Conservation (phyloP, 2,888 invertebrate genomes). For the Leptura quadrifasciata region DNA sequence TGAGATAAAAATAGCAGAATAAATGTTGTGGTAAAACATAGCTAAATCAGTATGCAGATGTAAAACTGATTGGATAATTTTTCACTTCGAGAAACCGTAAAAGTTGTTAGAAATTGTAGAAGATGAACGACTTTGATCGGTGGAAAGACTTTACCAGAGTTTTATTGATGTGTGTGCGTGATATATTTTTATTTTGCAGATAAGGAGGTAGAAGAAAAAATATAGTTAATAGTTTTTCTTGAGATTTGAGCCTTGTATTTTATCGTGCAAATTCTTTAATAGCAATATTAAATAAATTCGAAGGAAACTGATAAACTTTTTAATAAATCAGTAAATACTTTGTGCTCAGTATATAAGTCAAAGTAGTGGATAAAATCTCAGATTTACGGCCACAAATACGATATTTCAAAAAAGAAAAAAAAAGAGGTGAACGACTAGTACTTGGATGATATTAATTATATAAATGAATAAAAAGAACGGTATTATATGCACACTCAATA, state of each 20-base stretch:
- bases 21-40: constrained; percentile 28
- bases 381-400: too few relatives aligned
- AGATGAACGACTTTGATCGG: constrained; percentile 38
- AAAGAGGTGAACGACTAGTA: too few relatives aligned
- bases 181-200: constrained; percentile 17
- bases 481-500: too few relatives aligned
- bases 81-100: constrained; percentile 34
- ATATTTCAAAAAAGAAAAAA: too few relatives aligned
- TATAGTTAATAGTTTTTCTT: not conserved
- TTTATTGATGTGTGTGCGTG: constrained; percentile 32
- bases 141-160: constrained; percentile 15
- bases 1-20: not conserved
- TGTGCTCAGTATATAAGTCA: too few relatives aligned
- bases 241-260: not conserved
- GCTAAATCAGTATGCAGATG: constrained; percentile 47
- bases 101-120: constrained; percentile 26
- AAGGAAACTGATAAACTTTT: too few relatives aligned
- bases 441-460: too few relatives aligned
- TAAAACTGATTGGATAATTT: constrained; percentile 48
- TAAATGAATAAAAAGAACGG: too few relatives aligned
- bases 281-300: too few relatives aligned
- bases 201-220: constrained; percentile 3
- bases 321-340: too few relatives aligned
- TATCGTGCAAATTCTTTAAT: too few relatives aligned
- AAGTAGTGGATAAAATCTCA: too few relatives aligned